Evolutionary conservation across 2,888 invertebrate genomes (phyloP), one percentile per base, ranked within the genome.

Genomic region (Lithophane leautieri): DNA sequence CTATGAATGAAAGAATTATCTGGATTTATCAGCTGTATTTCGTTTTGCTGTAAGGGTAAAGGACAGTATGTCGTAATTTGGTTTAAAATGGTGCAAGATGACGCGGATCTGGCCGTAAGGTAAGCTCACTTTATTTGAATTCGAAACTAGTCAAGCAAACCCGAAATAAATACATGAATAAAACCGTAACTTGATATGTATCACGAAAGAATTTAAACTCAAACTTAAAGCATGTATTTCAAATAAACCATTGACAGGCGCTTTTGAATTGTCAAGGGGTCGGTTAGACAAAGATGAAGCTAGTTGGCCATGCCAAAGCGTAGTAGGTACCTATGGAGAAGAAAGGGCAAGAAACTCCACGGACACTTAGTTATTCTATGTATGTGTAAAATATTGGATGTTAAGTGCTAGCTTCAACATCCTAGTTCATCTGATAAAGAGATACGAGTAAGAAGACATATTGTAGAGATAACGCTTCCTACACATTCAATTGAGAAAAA

Each of bases 1-100:
- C 47, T 42, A 58, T 83, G 82, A 85, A 85, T 83, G 85, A 71
- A 73, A 34, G 56, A 82, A 69, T 82, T 56, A 47, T 52, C 70
- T 63, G 70, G 22, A 73, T 58, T 69, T 76, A 76, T 76, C 76
- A 80, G 82, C 19, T 44, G 28, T 74, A 61, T 54, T 52, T 72
- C 25, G 28, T 69, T 22, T 44, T 56, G 44, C 16, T 60, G 84
- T 73, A 56, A 70, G 85, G 47, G 66, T 81, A 61, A 82, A 70
- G 62, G 56, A 65, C 62, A 28, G 28, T 34, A 34, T 56, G 83
- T 67, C 58, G 70, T 63, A 67, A 79, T 25, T 14, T 67, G 47
- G 8, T n/a, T 63, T 47, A 63, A 56, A 70, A 44, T 34, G 42
- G 22, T 40, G 50, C 22, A 11, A 16, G 50, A 22, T 34, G 28